Evolutionary conservation across 2,113 vertebrate genomes (phyloP).

Genomic region (Scortum barcoo): DNA sequence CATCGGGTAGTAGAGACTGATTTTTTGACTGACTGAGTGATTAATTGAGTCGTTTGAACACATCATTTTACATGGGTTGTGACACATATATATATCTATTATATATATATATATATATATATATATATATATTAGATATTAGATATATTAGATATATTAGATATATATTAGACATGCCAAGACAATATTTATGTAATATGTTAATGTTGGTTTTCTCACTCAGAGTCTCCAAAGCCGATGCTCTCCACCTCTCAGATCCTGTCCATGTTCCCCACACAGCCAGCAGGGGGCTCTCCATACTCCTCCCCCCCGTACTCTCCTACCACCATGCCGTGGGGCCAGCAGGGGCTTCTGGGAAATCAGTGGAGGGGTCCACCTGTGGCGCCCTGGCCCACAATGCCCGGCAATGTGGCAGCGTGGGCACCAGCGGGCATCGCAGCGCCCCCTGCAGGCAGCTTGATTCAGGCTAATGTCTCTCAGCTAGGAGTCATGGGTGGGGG

Average conservation of each 20-base stretch:
- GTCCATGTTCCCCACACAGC: slow-evolving; percentile 67
- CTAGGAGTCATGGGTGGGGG: slow-evolving; percentile 1
- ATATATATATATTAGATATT: too few relatives aligned
- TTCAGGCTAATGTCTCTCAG: background rate
- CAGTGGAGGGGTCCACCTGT: slow-evolving; percentile 38
- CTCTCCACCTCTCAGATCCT: slow-evolving; percentile 65
- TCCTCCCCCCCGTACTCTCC: slow-evolving; percentile 42
- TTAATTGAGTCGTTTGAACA: background rate
- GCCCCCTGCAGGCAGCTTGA: slow-evolving; percentile 11
- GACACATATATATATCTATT: too few relatives aligned
- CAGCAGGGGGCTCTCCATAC: slow-evolving; percentile 57
- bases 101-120: too few relatives aligned
- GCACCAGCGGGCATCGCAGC: slow-evolving; percentile 7
- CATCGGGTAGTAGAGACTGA: too few relatives aligned
- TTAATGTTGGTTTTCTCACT: background rate
- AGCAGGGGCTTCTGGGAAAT: slow-evolving; percentile 37
- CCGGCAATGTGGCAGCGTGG: slow-evolving; percentile 4
- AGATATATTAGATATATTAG: too few relatives aligned
- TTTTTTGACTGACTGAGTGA: background rate
- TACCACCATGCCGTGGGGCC: slow-evolving; percentile 52
- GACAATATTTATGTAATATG: background rate
- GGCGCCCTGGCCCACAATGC: background rate
- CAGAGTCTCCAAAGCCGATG: slow-evolving; percentile 55
- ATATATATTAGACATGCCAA: too few relatives aligned
- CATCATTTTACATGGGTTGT: too few relatives aligned